Conservation (phyloP, 1,140 invertebrate genomes). For the Sycobia sp. region DNA sequence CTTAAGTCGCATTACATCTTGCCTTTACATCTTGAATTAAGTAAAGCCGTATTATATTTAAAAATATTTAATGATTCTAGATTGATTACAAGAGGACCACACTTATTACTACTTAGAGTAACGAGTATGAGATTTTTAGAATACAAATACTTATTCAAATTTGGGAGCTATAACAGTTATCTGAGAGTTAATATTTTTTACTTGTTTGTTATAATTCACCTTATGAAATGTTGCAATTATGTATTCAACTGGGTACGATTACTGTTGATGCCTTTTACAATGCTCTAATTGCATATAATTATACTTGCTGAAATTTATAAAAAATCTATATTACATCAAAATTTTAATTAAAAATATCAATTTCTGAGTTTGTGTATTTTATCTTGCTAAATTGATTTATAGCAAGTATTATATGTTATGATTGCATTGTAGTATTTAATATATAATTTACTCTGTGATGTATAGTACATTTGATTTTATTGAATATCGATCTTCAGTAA, state of each 20-base stretch:
- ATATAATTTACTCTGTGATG: slow-evolving; percentile 46
- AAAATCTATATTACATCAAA: too few relatives aligned
- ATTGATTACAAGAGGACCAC: slow-evolving; percentile 22
- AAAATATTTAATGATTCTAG: background rate
- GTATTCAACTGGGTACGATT: slow-evolving; percentile 7
- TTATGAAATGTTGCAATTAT: slow-evolving; percentile 14
- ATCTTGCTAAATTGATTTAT: background rate
- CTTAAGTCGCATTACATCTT: slow-evolving; percentile 1
- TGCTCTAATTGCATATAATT: slow-evolving; percentile 19
- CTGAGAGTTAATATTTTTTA: slow-evolving; percentile 9
- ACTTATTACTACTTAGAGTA: background rate
- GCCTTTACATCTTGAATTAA: slow-evolving; percentile 4
- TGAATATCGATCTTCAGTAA: slow-evolving; percentile 3
- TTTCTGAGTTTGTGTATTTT: slow-evolving; percentile 7
- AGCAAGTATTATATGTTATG: slow-evolving; percentile 24
- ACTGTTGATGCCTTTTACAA: slow-evolving; percentile 21
- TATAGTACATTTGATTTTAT: slow-evolving; percentile 23
- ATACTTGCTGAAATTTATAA: slow-evolving; percentile 1
- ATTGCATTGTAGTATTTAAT: slow-evolving; percentile 34
- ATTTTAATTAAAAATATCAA: background rate
- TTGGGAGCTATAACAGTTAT: background rate
- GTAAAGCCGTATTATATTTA: background rate
- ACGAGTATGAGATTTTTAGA: slow-evolving; percentile 3
- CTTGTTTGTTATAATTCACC: slow-evolving; percentile 19
- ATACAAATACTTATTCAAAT: slow-evolving; percentile 4